Conservation (phyloP, 2,797 vertebrate species). For the Gallinago nigripennis region DNA sequence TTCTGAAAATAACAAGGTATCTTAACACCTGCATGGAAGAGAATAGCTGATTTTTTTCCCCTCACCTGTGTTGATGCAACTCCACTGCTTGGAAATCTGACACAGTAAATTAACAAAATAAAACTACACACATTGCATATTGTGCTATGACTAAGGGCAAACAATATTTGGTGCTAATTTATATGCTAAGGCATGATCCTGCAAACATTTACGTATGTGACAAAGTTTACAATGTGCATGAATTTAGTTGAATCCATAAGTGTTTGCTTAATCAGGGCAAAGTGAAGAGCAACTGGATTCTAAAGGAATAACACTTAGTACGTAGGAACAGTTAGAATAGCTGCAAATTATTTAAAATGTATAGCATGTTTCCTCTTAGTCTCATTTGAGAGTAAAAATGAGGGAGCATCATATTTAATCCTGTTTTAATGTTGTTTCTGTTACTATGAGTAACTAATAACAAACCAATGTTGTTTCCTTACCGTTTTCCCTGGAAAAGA, state of each 20-base stretch:
- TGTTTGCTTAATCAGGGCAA: background rate
- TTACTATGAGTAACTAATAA: background rate
- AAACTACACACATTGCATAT: background rate
- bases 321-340: background rate
- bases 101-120: background rate
- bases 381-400: background rate
- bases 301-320: background rate
- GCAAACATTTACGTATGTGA: background rate
- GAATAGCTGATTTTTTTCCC: background rate
- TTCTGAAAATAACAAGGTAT: background rate
- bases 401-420: background rate
- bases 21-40: background rate
- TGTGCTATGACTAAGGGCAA: background rate
- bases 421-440: background rate
- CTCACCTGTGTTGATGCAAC: background rate
- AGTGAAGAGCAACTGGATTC: background rate
- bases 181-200: background rate
- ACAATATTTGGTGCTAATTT: background rate
- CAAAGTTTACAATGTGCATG: background rate
- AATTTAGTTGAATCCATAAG: background rate
- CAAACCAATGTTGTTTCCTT: background rate
- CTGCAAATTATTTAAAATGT: background rate
- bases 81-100: background rate
- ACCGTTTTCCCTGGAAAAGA: background rate
- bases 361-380: background rate